Evolutionary conservation across 2,797 vertebrate species (phyloP), one percentile per base, ranked within the genome.

Genomic region (Enteromius trimaculatus): DNA sequence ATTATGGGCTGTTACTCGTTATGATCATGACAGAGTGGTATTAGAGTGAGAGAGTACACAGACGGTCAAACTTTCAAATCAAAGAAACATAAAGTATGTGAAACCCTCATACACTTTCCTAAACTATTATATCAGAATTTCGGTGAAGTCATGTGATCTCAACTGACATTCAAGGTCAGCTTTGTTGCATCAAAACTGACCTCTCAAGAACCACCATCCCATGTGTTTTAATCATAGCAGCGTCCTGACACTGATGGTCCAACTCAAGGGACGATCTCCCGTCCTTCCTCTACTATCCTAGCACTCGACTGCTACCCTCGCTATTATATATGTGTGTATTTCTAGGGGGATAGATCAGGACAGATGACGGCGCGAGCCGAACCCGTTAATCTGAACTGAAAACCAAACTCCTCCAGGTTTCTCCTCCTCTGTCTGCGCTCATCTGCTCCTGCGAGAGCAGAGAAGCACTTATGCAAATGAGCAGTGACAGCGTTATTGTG

Each of bases 401-500:
- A 82, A 66, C 51, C 51, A 51, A 95, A 94, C 93, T 91, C 92
- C 92, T 93, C 92, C 95, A 92, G 95, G 92, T 91, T 92, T 90
- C 93, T 94, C 95, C 94, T 94, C 95, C 94, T 96, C 95, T 96
- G 91, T 92, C 92, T 93, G 94, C 93, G 95, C 94, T 96, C 96
- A 94, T 95, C 95, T 95, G 95, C 94, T 89, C 94, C 91, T 91
- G 89, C 79, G 87, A 92, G 89, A 92, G 94, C 95, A 68, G 51
- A 79, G 81, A 84, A 77, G 85, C 83, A 81, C 83, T 97, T 99
- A 99, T 99, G 98, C 96, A 99, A 99, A 99, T 98, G 96, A 96
- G 96, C 95, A 92, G 96, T 97, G 97, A 97, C 98, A 98, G 97
- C 93, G 93, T 97, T 97, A 98, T 98, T 98, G 97, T 97, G 96